Conservation (phyloP, 2,113 vertebrate genomes). For the Clarias macrocephalus region DNA sequence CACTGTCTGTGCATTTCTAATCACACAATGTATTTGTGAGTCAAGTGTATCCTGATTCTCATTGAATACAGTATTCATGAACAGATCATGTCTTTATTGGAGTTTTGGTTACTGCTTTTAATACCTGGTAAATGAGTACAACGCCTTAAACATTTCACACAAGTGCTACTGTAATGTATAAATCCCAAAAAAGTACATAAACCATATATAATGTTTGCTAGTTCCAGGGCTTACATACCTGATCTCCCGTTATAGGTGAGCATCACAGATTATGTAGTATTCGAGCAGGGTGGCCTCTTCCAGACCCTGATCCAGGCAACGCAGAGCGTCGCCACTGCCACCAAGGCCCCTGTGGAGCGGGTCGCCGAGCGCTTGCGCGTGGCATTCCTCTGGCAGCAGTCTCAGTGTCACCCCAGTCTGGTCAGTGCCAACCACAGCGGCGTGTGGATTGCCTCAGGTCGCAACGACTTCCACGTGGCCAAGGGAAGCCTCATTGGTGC, state of each 20-base stretch:
- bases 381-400: constrained; percentile 92
- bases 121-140: neutral
- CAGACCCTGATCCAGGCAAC: constrained; percentile 93
- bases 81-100: neutral
- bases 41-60: neutral
- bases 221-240: neutral
- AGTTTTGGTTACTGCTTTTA: neutral
- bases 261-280: constrained; percentile 96
- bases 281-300: constrained; percentile 92
- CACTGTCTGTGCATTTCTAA: neutral
- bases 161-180: neutral
- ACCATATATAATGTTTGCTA: neutral
- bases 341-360: constrained; percentile 88
- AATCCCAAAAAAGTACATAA: neutral
- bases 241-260: constrained; percentile 78
- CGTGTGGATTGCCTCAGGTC: constrained; percentile 93
- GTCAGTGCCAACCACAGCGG: constrained; percentile 83
- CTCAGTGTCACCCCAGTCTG: constrained; percentile 89
- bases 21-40: neutral
- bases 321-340: constrained; percentile 86
- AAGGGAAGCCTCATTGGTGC: constrained; percentile 88
- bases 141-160: neutral
- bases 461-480: constrained; percentile 91
- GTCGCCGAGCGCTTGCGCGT: constrained; percentile 86
- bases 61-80: neutral